Evolutionary conservation across 1,140 invertebrate species (phyloP), one percentile per base, ranked within the genome.

Genomic region (Drosophila melanica): DNA sequence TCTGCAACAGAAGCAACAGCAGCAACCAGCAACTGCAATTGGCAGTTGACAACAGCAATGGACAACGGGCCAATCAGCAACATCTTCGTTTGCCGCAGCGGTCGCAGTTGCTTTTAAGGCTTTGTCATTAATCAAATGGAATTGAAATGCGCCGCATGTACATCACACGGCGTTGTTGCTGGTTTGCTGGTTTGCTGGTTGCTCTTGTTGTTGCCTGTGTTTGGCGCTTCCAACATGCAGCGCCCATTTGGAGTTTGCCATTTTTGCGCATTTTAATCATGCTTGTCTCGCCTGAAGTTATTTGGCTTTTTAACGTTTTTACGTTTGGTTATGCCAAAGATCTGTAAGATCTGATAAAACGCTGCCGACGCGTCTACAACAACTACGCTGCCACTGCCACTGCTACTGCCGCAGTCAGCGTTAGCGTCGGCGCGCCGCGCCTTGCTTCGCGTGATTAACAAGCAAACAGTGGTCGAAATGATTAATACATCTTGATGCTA

Each of bases 401-500:
- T 35, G 14, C 37, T 37, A n/a, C 58, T 45, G 59, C 39, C 11
- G 14, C 37, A 53, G 41, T 27, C 51, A 37, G 44, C 18, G 30
- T 30, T 54, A 14, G 47, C 44, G 37, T 39, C 37, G 60, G 41
- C 33, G 7, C 11, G 14, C 27, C 47, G 41, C 57, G 44, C 18
- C 20, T 30, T 54, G 18, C 67, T 12, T 4, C 5, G 20, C 44
- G 42, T 39, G 53, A 57, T 47, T 23, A 51, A 63, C 18, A 62
- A 47, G 23, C 27, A 12, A 59, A 65, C 77, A 67, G 77, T 79
- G 76, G 62, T 67, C 77, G 48, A 84, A 89, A 89, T 89, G 84
- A 89, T 89, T 89, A 89, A 89, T 89, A 89, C 80, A 89, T 89
- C 84, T 89, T 89, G 84, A 89, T 89, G 84, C 79, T 74, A 89